Evolutionary conservation across 2,888 invertebrate genomes (phyloP).

Genomic region (Subacronicta megacephala): DNA sequence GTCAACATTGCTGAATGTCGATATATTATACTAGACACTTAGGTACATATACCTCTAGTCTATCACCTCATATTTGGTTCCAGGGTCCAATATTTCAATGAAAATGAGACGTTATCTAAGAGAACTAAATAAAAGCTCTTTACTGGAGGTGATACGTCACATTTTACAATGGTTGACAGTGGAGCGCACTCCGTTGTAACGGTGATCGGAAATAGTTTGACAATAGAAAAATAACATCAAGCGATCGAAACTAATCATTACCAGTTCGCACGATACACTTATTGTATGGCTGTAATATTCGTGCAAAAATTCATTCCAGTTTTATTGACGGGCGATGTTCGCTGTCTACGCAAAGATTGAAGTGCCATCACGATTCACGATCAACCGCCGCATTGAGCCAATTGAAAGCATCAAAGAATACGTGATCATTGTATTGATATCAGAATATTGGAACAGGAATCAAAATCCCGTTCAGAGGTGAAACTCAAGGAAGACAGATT

Average conservation of each 20-base stretch:
- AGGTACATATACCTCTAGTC: no score
- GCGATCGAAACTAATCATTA: slow-evolving; percentile 10
- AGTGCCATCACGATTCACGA: slow-evolving; percentile 8
- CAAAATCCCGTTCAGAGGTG: no score
- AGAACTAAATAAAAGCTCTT: no score
- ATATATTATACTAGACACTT: no score
- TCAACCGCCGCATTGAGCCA: neutral
- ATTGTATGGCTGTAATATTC: neutral
- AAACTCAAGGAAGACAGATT: no score
- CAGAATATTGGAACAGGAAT: neutral
- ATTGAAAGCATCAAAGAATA: neutral
- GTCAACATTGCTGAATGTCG: no score
- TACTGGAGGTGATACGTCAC: neutral
- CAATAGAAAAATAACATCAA: slow-evolving; percentile 10
- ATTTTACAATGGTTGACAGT: neutral
- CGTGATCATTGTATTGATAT: neutral
- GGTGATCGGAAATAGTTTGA: slow-evolving; percentile 25
- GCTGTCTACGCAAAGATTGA: slow-evolving; percentile 10
- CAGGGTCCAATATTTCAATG: no score
- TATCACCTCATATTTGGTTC: no score
- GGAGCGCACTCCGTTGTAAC: slow-evolving; percentile 2
- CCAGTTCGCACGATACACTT: slow-evolving; percentile 8
- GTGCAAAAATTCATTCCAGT: slow-evolving; percentile 17
- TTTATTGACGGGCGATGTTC: slow-evolving; percentile 11
- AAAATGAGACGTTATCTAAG: no score